Conservation (phyloP, 2,888 invertebrate species). For the Brenthis hecate region DNA sequence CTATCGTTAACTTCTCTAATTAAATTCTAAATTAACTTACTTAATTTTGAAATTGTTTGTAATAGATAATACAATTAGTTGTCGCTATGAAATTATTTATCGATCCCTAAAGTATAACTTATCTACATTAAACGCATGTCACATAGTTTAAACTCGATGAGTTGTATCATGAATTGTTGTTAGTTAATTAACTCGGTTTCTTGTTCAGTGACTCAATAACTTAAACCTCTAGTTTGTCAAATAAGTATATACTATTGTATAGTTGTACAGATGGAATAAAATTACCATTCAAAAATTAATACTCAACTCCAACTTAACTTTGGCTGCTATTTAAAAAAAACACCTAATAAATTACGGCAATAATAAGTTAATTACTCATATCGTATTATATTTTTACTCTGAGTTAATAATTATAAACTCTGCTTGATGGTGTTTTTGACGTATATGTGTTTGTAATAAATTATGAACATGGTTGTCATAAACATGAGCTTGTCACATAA, state of each 20-base stretch:
- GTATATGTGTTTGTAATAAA: background rate
- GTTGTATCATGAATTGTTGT: constrained; percentile 18
- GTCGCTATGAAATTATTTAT: background rate
- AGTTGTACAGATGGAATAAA: background rate
- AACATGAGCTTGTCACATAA: constrained; percentile 29
- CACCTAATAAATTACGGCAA: background rate
- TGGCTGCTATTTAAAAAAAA: too few relatives aligned
- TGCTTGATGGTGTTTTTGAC: background rate
- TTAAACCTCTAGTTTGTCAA: background rate
- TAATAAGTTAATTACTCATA: too few relatives aligned
- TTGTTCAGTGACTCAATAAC: constrained; percentile 17
- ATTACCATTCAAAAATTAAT: background rate
- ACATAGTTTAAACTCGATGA: constrained; percentile 13
- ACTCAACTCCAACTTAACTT: too few relatives aligned
- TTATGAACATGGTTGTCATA: constrained; percentile 9
- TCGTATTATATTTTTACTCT: too few relatives aligned
- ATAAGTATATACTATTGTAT: background rate
- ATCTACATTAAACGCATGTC: constrained; percentile 14
- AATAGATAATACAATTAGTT: too few relatives aligned
- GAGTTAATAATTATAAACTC: background rate
- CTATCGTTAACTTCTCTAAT: too few relatives aligned
- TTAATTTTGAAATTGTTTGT: too few relatives aligned
- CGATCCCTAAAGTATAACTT: background rate
- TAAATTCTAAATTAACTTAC: too few relatives aligned
- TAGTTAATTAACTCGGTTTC: constrained; percentile 22